Evolutionary conservation across 1,140 invertebrate species (phyloP), one percentile per base, ranked within the genome.

Genomic region (Camponotus pennsylvanicus): DNA sequence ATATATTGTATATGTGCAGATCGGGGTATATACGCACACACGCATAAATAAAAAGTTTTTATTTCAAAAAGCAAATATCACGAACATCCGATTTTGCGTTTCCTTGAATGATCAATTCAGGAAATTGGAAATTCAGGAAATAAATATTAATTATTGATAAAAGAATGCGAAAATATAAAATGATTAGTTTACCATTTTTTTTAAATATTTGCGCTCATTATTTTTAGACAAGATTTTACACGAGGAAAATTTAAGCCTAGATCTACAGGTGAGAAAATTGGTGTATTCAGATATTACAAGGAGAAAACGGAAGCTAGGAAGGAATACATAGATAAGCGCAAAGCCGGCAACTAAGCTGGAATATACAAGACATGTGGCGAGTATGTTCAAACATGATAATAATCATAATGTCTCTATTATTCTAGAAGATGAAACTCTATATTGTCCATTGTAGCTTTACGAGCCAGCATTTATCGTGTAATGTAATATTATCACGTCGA

Each of bases 391-490:
- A 80, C 64, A 80, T 70, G 64, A 80, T 80, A 80, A 80, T 80
- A 80, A 80, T 80, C 64, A 69, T 80, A 69, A 80, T 70, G 34
- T 80, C 64, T 70, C 64, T 80, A 80, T 80, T 80, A 80, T 80
- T 34, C 77, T 7, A 55, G 42, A 67, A 79, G 45, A 79, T 79
- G 32, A 79, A 69, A 64, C 77, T 57, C 42, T 15, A 37, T 57
- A 42, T 49, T 55, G 77, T 55, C 63, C 64, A 80, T 40, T 69
- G 45, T n/a, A 55, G 61, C 59, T 66, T 66, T 66, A 78, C 27
- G 59, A 78, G 40, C 27, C 45, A 66, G 77, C 45, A 55, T 80
- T 80, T 80, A 55, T 70, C 64, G 45, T 13, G 27, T 63, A 79
- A 70, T 55, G 77, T 70, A 69, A 80, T 80, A 69, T 80, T 80